Evolutionary conservation across 2,797 vertebrate genomes (phyloP), one percentile per base, ranked within the genome.

Genomic region (Tapera naevia): DNA sequence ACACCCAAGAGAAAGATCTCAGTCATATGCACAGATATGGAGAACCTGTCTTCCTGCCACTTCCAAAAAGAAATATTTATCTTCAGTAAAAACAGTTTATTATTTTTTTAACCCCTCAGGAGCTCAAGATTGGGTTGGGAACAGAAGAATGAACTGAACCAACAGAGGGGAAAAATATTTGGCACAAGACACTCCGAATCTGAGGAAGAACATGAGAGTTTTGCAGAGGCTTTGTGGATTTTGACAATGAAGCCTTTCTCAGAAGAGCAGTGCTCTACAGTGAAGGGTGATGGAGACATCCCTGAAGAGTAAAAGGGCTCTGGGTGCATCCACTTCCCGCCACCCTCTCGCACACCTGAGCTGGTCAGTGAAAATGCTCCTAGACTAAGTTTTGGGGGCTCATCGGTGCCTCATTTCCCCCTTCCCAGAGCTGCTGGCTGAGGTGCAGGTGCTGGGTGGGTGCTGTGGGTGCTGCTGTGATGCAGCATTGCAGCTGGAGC

Each of bases 271-370:
- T 43, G 30, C 32, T 0, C 37, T 32, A 0, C n/a, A 32, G 43
- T 0, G 1, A 78, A 41, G 16, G 53, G 60, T 57, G n/a, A n/a
- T 41, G 43, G 76, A 90, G n/a, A 11, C 0, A 0, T 5, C 3
- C 12, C 17, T 39, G 67, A 5, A 39, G 33, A 25, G 16, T 41
- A 57, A 48, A 25, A 60, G 37, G 10, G 35, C 30, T 54, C 65
- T 41, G 74, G 11, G 19, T 48, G 32, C 16, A 1, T 35, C 81
- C 54, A 1, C 54, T 43, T 54, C 33, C 61, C 61, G 35, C 12
- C 27, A 66, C 43, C 17, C 18, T 64, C 24, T 6, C 0, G 0
- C 12, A 43, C 48, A 69, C 41, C 65, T 37, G 39, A 57, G 37
- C n/a, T 2, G 4, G 13, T 32, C 56, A n/a, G 48, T 43, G 66